Evolutionary conservation across 2,113 vertebrate genomes (phyloP).

Genomic region (Talpa occidentalis): DNA sequence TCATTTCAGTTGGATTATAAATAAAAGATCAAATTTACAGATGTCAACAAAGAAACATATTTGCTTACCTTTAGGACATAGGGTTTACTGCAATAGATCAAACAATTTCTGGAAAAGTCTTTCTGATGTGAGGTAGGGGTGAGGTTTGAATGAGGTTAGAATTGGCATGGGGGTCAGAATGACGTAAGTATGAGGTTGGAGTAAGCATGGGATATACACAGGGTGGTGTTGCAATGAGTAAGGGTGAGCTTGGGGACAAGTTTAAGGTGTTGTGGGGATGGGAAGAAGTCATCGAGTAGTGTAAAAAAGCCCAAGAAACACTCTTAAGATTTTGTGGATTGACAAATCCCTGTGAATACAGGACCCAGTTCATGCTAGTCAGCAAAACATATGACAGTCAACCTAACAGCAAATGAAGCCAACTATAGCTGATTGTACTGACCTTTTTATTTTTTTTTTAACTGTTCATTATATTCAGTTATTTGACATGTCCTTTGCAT

Average conservation of each 20-base stretch:
- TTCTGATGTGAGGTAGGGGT: background rate
- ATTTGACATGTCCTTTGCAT: background rate
- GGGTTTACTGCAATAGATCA: background rate
- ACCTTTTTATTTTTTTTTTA: background rate
- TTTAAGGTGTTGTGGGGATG: background rate
- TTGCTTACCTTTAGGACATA: conserved; percentile 7
- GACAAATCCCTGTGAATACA: background rate
- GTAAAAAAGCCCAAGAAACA: background rate
- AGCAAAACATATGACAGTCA: background rate
- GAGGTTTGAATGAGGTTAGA: background rate
- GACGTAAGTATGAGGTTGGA: background rate
- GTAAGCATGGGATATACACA: background rate
- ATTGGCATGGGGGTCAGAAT: background rate
- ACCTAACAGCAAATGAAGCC: background rate
- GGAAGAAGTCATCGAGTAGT: background rate
- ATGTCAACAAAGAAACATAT: background rate
- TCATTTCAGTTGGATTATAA: background rate
- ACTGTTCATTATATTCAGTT: background rate
- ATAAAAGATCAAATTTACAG: background rate
- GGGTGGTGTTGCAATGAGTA: background rate
- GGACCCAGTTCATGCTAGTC: background rate
- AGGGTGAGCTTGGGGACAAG: background rate
- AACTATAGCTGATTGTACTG: background rate
- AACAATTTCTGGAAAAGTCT: background rate
- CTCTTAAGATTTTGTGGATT: background rate